Percentiles rank a stretch among this genome's conserved stretches.
phyloP scores from a whole-genome alignment of 1,140 invertebrate genomes.

The Cydia strobilella region DNA sequence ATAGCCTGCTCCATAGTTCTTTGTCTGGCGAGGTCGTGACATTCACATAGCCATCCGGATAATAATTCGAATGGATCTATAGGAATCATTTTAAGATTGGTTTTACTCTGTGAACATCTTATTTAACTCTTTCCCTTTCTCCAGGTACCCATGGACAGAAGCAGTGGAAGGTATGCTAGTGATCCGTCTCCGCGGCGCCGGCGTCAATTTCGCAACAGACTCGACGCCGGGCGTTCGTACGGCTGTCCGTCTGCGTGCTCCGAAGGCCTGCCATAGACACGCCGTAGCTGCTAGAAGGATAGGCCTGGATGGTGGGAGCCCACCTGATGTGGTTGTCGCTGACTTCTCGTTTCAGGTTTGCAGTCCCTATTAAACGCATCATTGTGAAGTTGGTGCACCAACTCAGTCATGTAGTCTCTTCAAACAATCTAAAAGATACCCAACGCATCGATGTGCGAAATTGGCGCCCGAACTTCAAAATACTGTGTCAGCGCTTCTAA shows the following conservation, averaged over 20 bases:
- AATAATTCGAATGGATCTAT: too few species aligned
- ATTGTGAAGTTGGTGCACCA: too few species aligned
- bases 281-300: slow-evolving; percentile 60
- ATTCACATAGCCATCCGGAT: too few species aligned
- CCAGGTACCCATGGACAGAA: slow-evolving; percentile 87
- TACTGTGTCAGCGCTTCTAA: too few species aligned
- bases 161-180: slow-evolving; percentile 83
- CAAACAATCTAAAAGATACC: too few species aligned
- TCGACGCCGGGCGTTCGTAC: slow-evolving; percentile 49
- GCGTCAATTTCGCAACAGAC: slow-evolving; percentile 39
- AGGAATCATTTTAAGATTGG: too few species aligned
- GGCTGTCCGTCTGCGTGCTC: slow-evolving; percentile 54
- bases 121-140: neutral
- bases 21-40: too few species aligned
- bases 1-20: too few species aligned
- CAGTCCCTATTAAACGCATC: neutral
- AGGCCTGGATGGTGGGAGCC: slow-evolving; percentile 48
- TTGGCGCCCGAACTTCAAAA: too few species aligned
- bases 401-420: too few species aligned
- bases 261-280: slow-evolving; percentile 65
- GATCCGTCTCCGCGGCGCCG: slow-evolving; percentile 62
- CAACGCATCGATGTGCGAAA: too few species aligned
- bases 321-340: slow-evolving; percentile 64
- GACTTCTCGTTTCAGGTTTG: slow-evolving; percentile 74
- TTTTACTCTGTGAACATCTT: neutral